A percentile compares a stretch with the other conserved stretches of the same genome.
Conservation (phyloP, 2,888 invertebrate species). For the Aporophyla lueneburgensis region DNA sequence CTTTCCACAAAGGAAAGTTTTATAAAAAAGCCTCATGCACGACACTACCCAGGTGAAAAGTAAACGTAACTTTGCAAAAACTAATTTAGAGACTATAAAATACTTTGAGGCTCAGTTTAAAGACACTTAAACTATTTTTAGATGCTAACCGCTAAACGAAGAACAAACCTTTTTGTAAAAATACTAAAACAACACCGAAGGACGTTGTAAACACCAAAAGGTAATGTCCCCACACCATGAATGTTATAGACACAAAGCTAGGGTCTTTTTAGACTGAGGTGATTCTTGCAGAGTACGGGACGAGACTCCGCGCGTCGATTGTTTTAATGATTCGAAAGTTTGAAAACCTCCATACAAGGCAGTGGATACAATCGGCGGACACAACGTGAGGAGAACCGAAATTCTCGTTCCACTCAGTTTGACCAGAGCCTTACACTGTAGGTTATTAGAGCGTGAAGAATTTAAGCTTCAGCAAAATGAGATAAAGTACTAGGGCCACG, state of each 20-base stretch:
- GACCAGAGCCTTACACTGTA: slow-evolving; percentile 14
- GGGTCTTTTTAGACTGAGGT: neutral
- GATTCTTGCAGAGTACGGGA: neutral
- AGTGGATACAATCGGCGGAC: no score
- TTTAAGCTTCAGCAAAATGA: slow-evolving; percentile 71
- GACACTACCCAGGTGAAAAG: slow-evolving; percentile 20
- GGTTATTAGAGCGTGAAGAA: slow-evolving; percentile 71
- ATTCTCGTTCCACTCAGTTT: neutral
- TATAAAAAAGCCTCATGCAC: neutral
- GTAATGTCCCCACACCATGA: slow-evolving; percentile 46
- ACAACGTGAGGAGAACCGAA: neutral
- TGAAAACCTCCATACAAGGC: neutral
- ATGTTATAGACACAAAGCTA: slow-evolving; percentile 55
- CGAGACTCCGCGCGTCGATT: neutral
- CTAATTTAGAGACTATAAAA: slow-evolving; percentile 36
- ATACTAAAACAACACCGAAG: slow-evolving; percentile 8
- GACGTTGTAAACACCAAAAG: slow-evolving; percentile 40
- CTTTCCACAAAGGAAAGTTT: neutral
- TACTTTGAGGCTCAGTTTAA: slow-evolving; percentile 17
- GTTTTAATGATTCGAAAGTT: neutral
- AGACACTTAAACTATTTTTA: slow-evolving; percentile 40
- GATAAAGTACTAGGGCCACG: slow-evolving; percentile 67
- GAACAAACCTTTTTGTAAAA: slow-evolving; percentile 28
- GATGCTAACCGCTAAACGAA: neutral
- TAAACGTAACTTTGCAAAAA: slow-evolving; percentile 9